Evolutionary conservation across 1,140 invertebrate species (phyloP), one percentile per base, ranked within the genome.

Genomic region (Drosophila ogumai): DNA sequence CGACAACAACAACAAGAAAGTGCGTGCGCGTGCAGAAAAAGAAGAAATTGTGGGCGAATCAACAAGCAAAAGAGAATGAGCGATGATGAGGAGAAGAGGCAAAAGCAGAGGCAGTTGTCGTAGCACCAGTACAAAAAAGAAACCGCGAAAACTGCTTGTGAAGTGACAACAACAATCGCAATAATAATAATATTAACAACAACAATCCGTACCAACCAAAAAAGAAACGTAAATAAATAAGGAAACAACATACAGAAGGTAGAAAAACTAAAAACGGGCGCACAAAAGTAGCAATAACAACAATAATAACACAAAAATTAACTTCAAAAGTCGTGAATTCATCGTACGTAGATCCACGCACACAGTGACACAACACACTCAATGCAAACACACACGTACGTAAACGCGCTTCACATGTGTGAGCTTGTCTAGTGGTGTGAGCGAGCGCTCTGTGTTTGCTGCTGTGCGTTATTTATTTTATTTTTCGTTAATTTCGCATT

Each of bases 401-500:
- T 40, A 44, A 34, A 22, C 40, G 54, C 52, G 57, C 55, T 71
- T 60, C 47, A 49, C 67, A 61, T 57, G 67, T 79, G 80, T 66
- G 74, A 57, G 75, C 65, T 75, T 15, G 58, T 75, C 72, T 82
- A 82, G 67, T 73, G 54, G 58, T 69, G 43, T 17, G 52, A 34
- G 72, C 44, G 66, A 54, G 44, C 44, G 68, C 49, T 60, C 66
- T 77, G 61, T 77, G 50, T 59, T 75, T 63, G 73, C 65, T 75
- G 72, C 67, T 69, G 77, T 74, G 77, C 76, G 52, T 64, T 78
- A 71, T 79, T 78, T 75, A 56, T 82, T 80, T 77, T 72, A 63
- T 87, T 69, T 77, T 87, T 87, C 74, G 82, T 87, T 82, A 77
- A 87, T 84, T 79, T 82, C 75, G 73, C 49, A 73, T 69, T 81